Base-by-base conservation (phyloP, 1,140 invertebrate genomes). In the Drosophila ogumai region DNA sequence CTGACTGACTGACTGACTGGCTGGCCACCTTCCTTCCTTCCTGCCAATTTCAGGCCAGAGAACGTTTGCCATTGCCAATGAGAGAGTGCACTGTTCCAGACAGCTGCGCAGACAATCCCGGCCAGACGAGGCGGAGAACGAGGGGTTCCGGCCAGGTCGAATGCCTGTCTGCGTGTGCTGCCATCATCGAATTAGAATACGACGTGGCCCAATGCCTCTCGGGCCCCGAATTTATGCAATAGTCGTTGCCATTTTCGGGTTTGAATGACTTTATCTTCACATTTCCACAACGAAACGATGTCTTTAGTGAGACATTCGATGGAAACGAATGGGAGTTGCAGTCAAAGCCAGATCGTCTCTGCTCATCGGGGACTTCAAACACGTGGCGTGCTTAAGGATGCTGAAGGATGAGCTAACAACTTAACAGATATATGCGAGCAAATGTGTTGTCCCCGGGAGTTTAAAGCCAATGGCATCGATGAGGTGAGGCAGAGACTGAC, bases 41-140 rank as follows among this genome's bases (percentile, higher is more conserved):
- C 17, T 44, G 46, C 43, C 67, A 52, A 32, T 61, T 22, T 34
- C 55, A 76, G 40, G 32, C 44, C 32, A 63, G 28, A 75, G 55
- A 38, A 43, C 61, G 41, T 50, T 63, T 81, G 56, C 68, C 75
- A 69, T 68, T 77, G 67, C 78, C 81, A 81, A 75, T 86, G 61
- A 58, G 61, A 61, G 60, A 87, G 79, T 85, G 82, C 82, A 85
- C 63, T 77, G 79, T 85, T 87, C 82, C 82, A 82, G 69, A 65
- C 82, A 75, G 82, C 71, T 87, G 82, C 75, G 69, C 61, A 65
- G 44, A 55, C 67, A 81, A 81, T 61, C 32, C 68, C 40, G 74
- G 13, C 28, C 68, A 50, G 74, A 28, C 47, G 40, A 38, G 49
- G 36, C n/a, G 36, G 32, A 15, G 50, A 19, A n/a, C 17, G 4